Evolutionary conservation across 2,113 vertebrate species (phyloP).

Genomic region (Platichthys flesus): DNA sequence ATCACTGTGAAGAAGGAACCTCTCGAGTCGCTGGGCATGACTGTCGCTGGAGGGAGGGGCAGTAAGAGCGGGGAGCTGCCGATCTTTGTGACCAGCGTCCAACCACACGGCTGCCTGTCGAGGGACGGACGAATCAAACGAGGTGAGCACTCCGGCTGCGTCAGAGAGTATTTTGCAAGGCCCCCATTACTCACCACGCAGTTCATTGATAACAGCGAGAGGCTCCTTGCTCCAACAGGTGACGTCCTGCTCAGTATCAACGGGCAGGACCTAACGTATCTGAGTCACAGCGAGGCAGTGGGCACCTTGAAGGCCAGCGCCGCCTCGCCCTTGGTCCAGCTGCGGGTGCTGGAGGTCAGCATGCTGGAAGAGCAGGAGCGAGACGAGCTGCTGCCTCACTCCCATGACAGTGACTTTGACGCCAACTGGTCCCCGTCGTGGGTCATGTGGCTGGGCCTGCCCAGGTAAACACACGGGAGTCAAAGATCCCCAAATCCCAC

Average conservation of each 20-base stretch:
- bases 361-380: conserved; percentile 87
- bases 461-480: conserved; percentile 83
- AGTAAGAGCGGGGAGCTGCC: conserved; percentile 97
- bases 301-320: conserved; percentile 96
- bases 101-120: conserved; percentile 94
- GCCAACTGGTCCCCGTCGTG: conserved; percentile 97
- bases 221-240: conserved; percentile 77
- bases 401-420: conserved; percentile 91
- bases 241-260: conserved; percentile 96
- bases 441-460: conserved; percentile 98
- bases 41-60: conserved; percentile 95
- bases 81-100: conserved; percentile 98
- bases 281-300: conserved; percentile 96
- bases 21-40: conserved; percentile 97
- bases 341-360: conserved; percentile 93
- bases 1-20: conserved; percentile 97
- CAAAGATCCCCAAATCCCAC: no score
- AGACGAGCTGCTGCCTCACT: conserved; percentile 86
- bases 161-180: neutral
- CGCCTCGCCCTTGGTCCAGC: conserved; percentile 88
- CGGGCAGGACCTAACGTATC: conserved; percentile 92
- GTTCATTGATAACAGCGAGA: neutral
- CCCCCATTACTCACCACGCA: no score
- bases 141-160: conserved; percentile 76
- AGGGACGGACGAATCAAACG: conserved; percentile 95